Conservation (phyloP, 1,140 invertebrate species). For the Saccostrea echinata region DNA sequence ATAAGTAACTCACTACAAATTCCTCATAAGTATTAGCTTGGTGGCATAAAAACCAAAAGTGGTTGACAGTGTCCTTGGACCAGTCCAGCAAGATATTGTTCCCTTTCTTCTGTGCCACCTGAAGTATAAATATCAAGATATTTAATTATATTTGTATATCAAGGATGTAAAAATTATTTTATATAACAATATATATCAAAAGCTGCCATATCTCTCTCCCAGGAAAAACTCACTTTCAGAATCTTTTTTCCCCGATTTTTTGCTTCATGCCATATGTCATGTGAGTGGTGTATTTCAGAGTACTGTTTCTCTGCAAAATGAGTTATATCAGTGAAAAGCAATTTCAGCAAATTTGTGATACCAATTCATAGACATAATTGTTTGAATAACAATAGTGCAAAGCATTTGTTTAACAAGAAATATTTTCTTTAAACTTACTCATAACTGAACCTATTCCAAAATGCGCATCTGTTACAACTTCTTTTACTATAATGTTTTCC, state of each 20-base stretch:
- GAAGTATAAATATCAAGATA: neutral
- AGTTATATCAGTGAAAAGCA: neutral
- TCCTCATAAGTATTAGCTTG: constrained; percentile 36
- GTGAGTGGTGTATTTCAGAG: constrained; percentile 52
- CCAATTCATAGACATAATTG: neutral
- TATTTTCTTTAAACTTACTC: constrained; percentile 50
- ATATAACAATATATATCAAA: no score
- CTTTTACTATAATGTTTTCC: no score
- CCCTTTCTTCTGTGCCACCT: constrained; percentile 50
- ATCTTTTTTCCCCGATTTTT: constrained; percentile 51
- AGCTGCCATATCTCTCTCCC: neutral
- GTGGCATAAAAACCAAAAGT: constrained; percentile 55
- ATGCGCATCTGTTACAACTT: no score
- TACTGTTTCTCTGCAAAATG: constrained; percentile 1
- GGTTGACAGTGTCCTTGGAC: constrained; percentile 51
- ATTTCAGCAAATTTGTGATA: neutral
- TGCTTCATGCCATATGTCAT: constrained; percentile 60
- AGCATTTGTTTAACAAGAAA: neutral
- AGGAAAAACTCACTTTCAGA: neutral
- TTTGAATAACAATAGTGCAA: neutral
- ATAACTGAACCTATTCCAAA: constrained; percentile 29
- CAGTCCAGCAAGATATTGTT: constrained; percentile 38
- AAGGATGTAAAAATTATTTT: neutral
- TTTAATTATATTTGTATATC: no score
- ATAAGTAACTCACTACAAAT: constrained; percentile 49